A percentile compares a stretch with the other conserved stretches of the same genome.
These are phyloP conservation scores for Drosophila miranda DNA, from an alignment of 1,140 invertebrate species.

Conservation along the genomic window DNA sequence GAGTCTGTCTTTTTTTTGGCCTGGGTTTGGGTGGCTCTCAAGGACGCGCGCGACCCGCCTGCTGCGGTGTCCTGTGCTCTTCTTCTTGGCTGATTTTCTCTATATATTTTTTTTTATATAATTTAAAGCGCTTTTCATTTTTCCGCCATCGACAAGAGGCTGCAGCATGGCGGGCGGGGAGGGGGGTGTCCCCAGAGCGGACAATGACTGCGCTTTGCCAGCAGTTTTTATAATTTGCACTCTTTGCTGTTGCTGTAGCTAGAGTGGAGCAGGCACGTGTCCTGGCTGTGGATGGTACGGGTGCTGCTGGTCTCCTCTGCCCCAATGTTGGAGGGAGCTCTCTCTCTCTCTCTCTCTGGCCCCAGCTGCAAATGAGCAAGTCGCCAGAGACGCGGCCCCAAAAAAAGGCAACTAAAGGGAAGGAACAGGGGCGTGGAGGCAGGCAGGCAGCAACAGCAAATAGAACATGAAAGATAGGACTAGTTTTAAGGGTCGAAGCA, in stretches of 20 bases:
- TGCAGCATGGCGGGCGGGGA: background rate
- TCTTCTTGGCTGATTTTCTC: background rate
- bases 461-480: slow-evolving; percentile 33
- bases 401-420: slow-evolving; percentile 9
- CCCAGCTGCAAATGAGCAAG: slow-evolving; percentile 74
- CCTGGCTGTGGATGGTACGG: slow-evolving; percentile 17
- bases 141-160: slow-evolving; percentile 41
- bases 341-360: slow-evolving; percentile 23
- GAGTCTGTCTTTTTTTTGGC: slow-evolving; percentile 29
- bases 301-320: too few species aligned
- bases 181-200: slow-evolving; percentile 49
- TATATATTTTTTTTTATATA: slow-evolving; percentile 2
- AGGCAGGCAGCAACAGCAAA: slow-evolving; percentile 49
- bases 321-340: background rate
- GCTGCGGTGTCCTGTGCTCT: slow-evolving; percentile 8
- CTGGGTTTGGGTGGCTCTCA: slow-evolving; percentile 16
- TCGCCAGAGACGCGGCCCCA: slow-evolving; percentile 51
- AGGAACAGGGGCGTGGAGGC: too few species aligned
- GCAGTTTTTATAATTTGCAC: slow-evolving; percentile 79
- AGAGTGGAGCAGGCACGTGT: slow-evolving; percentile 35
- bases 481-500: background rate
- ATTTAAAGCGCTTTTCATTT: slow-evolving; percentile 52
- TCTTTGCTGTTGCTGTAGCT: slow-evolving; percentile 27
- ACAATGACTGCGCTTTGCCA: slow-evolving; percentile 74
- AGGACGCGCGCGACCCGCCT: slow-evolving; percentile 17